Conservation (phyloP, 2,113 vertebrate species). For the Spea bombifrons region DNA sequence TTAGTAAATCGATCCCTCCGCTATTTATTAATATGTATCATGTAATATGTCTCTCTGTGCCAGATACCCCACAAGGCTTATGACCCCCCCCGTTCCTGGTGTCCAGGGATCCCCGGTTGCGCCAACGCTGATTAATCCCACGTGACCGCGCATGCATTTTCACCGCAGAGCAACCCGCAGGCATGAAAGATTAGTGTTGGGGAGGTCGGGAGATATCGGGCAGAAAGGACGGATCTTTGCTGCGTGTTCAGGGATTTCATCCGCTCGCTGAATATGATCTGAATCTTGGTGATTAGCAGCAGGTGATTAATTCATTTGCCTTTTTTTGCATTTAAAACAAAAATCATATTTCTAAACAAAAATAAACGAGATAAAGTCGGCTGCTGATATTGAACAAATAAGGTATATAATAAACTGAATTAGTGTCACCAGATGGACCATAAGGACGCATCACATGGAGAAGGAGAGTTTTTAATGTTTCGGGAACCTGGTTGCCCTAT, state of each 20-base stretch:
- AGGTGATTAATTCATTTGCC: neutral
- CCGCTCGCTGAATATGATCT: neutral
- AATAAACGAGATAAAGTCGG: neutral
- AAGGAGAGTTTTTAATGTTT: too few species aligned
- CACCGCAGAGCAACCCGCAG: neutral
- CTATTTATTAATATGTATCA: too few species aligned
- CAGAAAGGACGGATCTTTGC: neutral
- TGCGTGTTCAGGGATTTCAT: neutral
- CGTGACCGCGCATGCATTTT: neutral
- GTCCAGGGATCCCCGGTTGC: neutral
- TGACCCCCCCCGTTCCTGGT: slow-evolving; percentile 3
- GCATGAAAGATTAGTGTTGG: slow-evolving; percentile 12
- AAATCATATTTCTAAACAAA: neutral
- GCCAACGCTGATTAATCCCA: neutral
- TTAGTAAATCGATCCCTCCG: too few species aligned
- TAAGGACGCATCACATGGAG: too few species aligned
- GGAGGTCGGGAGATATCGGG: neutral
- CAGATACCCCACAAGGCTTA: too few species aligned
- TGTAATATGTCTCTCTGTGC: too few species aligned
- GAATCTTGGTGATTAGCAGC: neutral
- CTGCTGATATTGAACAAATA: neutral
- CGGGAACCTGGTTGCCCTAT: too few species aligned
- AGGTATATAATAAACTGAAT: too few species aligned
- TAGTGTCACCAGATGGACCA: too few species aligned
- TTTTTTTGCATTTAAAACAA: neutral